A percentile compares a stretch with the other conserved stretches of the same genome.
Evolutionary conservation across 1,140 invertebrate species (phyloP).

Genomic region (Aphaenogaster ashmeadi): DNA sequence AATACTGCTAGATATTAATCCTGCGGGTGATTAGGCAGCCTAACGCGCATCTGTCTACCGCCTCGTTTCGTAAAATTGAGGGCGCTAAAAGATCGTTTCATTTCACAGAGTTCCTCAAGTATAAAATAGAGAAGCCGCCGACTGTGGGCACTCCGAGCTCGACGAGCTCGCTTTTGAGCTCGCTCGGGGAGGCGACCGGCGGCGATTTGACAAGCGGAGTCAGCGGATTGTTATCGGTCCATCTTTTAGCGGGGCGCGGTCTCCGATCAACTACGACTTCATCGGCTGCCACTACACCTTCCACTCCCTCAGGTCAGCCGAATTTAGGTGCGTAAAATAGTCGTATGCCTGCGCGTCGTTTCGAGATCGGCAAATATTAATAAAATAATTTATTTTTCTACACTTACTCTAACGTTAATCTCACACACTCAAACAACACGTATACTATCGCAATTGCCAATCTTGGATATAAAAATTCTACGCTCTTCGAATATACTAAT

Average conservation of each 20-base stretch:
- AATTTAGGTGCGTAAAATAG: constrained; percentile 80
- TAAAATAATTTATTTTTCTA: constrained; percentile 20
- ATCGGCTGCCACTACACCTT: constrained; percentile 89
- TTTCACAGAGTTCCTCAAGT: constrained; percentile 94
- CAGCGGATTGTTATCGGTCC: constrained; percentile 96
- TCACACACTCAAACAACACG: background rate
- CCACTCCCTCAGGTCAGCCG: constrained; percentile 88
- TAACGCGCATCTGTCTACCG: constrained; percentile 23
- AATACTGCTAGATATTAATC: constrained; percentile 95
- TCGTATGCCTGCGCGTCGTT: background rate
- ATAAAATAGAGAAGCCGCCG: constrained; percentile 94
- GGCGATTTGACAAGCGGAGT: constrained; percentile 89
- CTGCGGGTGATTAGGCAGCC: constrained; percentile 89
- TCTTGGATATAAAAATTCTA: background rate
- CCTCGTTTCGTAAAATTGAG: background rate
- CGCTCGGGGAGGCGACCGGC: constrained; percentile 82
- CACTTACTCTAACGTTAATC: background rate
- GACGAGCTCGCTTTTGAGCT: constrained; percentile 85
- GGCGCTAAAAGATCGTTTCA: background rate
- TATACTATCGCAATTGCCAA: background rate
- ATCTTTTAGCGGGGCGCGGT: constrained; percentile 95
- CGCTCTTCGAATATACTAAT: background rate
- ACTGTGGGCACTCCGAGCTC: constrained; percentile 87
- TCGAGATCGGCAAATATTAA: background rate
- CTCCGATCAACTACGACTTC: constrained; percentile 92